Evolutionary conservation across 37 sponge, comb jelly and placozoan species (phyloP).

Genomic region (Beroe forskalii): DNA sequence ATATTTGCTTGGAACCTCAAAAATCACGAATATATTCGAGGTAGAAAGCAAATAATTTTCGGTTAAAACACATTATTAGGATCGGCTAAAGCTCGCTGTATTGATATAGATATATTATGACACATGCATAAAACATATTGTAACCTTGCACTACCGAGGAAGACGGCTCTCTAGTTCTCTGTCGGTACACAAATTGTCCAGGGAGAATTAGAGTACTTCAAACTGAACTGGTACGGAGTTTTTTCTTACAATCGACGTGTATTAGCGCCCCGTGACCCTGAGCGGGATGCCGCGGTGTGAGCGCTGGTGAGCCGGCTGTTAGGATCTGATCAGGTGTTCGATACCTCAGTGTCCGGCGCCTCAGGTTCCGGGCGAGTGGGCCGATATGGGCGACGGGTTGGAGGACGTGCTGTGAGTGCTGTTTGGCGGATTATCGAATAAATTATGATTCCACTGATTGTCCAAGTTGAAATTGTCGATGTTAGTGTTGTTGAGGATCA

Average conservation of each 20-base stretch:
- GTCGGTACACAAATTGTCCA: neutral
- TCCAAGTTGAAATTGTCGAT: slow-evolving; percentile 59
- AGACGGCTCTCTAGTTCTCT: too few species aligned
- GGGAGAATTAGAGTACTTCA: neutral
- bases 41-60: too few species aligned
- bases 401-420: slow-evolving; percentile 60
- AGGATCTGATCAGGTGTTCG: neutral
- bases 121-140: too few species aligned
- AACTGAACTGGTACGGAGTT: neutral
- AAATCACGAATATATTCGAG: too few species aligned
- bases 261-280: neutral
- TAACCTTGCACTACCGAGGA: too few species aligned
- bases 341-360: too few species aligned
- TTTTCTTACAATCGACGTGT: neutral
- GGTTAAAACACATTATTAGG: too few species aligned
- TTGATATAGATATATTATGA: too few species aligned
- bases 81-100: too few species aligned
- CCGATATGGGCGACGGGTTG: slow-evolving; percentile 63
- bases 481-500: slow-evolving; percentile 65
- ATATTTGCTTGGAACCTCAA: too few species aligned
- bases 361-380: slow-evolving; percentile 64
- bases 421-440: slow-evolving; percentile 63
- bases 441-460: slow-evolving; percentile 44
- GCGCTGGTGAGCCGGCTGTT: neutral
- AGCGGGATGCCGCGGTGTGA: neutral